Evolutionary conservation across 2,113 vertebrate genomes (phyloP), one percentile per base, ranked within the genome.

Genomic region (Labeo catla): DNA sequence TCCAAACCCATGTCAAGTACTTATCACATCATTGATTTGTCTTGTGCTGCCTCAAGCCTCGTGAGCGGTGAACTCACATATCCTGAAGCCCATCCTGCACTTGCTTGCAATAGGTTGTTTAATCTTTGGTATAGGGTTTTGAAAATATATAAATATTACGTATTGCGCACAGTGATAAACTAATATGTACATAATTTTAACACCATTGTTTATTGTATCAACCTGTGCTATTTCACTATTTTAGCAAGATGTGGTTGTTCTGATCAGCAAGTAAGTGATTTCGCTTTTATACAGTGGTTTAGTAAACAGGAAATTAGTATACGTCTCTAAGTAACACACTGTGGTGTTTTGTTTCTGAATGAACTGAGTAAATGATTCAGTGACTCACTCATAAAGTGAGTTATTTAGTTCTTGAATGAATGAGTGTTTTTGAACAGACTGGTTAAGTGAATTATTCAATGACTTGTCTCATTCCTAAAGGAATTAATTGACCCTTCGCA

Each of bases 11-110:
- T 88, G 80, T 88, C 87, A 87, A 91, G 77, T 86, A 78, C 86
- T 89, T 90, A 90, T 91, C 85, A 82, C 83, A 65, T 81, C 88
- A 90, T 92, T 87, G 87, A 87, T 89, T 91, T 86, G 78, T 54
- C 76, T 81, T 23, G 21, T 85, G 84, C 63, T 88, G 83, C 87
- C 59, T 89, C 49, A 85, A 88, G 86, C 84, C 47, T 88, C 45
- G 70, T 54, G 80, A 89, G 82, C 86, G 11, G 63, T 84, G 61
- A 87, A 63, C 50, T 84, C 77, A 88, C 63, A 87, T 81, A 76
- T 23, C 8, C 76, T 10, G 19, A 57, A 86, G 66, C 4, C 34
- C 16, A 81, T 54, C 72, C 52, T 86, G 11, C 49, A 36, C n/a
- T 19, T 78, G 68, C 12, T 72, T 6, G 6, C 74, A 76, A 13